Evolutionary conservation across 2,113 vertebrate genomes (phyloP).

Genomic region (Lonchura striata): DNA sequence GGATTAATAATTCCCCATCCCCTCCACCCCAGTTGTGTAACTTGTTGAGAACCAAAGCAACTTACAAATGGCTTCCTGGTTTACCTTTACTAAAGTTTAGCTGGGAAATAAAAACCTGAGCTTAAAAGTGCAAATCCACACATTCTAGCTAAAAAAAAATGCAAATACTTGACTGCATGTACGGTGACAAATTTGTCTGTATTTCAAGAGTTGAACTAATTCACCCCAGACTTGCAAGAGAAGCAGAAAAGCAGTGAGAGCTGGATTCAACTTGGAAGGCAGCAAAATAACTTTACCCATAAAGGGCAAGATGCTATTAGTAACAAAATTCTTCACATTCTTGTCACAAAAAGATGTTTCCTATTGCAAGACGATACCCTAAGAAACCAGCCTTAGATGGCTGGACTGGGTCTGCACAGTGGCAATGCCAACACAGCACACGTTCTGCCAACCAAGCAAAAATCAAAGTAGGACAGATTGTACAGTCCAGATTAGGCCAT

Average conservation of each 20-base stretch:
- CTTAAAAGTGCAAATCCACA: not conserved
- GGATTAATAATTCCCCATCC: not conserved
- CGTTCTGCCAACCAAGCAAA: not conserved
- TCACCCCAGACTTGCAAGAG: not conserved
- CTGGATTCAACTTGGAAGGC: not conserved
- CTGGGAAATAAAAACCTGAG: not conserved
- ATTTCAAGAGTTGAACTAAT: not conserved
- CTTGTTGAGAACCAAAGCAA: not conserved
- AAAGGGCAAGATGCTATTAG: constrained; percentile 16
- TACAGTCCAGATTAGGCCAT: not conserved
- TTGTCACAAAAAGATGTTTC: not conserved
- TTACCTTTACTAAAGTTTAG: not conserved
- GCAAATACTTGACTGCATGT: not conserved
- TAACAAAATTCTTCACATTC: constrained; percentile 45
- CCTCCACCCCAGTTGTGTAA: not conserved
- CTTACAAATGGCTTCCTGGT: not conserved
- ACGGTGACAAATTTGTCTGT: fast-evolving
- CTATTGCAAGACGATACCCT: not conserved
- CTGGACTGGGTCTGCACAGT: not conserved
- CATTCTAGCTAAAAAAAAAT: not conserved
- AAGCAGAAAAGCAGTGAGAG: not conserved
- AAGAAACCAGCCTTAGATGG: constrained; percentile 41
- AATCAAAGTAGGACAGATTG: not conserved
- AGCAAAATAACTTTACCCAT: constrained; percentile 40
- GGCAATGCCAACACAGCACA: not conserved